These are phyloP conservation scores for Palythoa grandiflora DNA, from an alignment of 92 coral and sea anemone species.

Conservation along the genomic window DNA sequence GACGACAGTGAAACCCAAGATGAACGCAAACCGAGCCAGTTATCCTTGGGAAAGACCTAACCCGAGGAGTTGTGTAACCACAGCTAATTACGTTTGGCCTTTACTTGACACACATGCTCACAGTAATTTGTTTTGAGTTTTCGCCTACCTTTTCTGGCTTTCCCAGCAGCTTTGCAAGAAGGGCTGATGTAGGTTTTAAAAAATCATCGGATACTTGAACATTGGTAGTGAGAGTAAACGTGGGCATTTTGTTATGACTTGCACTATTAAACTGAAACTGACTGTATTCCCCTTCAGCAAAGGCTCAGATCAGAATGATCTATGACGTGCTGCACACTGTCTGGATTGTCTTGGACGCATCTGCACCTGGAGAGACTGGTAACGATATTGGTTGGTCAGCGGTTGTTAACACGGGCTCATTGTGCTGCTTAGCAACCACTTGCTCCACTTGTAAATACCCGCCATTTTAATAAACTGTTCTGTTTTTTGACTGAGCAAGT, in stretches of 20 bases:
- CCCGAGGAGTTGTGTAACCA: too few species aligned
- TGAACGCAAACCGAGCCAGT: too few species aligned
- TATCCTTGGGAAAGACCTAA: too few species aligned
- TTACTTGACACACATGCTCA: too few species aligned
- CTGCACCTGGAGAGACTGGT: slow-evolving; percentile 3
- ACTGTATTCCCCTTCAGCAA: too few species aligned
- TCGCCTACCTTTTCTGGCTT: slow-evolving; percentile 74
- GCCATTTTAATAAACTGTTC: slow-evolving; percentile 11
- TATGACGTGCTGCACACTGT: too few species aligned
- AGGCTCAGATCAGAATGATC: too few species aligned
- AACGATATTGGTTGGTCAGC: not conserved
- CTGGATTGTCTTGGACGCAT: not conserved
- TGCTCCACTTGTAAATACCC: slow-evolving; percentile 24
- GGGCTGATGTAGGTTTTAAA: slow-evolving; percentile 59
- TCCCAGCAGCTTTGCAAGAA: slow-evolving; percentile 65
- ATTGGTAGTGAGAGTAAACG: slow-evolving; percentile 53
- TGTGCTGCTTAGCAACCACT: slow-evolving; percentile 39
- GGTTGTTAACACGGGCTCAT: slow-evolving; percentile 23
- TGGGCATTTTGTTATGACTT: slow-evolving; percentile 31
- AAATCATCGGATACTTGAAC: slow-evolving; percentile 79
- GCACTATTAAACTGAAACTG: too few species aligned
- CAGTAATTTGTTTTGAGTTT: too few species aligned
- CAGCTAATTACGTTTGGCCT: too few species aligned
- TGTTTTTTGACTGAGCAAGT: not conserved
- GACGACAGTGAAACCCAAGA: too few species aligned